phyloP scores from a whole-genome alignment of 2,797 vertebrate species.

The Halcyon badia region DNA sequence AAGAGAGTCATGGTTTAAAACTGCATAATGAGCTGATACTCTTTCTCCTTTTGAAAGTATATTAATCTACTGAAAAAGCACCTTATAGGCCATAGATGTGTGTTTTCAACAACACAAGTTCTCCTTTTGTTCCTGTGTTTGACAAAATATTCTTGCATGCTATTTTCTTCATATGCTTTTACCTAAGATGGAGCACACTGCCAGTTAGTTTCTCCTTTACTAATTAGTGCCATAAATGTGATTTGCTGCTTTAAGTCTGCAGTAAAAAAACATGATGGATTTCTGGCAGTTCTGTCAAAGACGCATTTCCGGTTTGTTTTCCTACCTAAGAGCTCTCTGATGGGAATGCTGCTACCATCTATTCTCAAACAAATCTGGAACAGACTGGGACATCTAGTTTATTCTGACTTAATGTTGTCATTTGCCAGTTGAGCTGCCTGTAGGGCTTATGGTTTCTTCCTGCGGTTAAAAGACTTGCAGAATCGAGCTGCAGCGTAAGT shows the following conservation, averaged over 20 bases:
- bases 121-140: not conserved
- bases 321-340: not conserved
- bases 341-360: not conserved
- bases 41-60: not conserved
- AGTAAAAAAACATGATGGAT: not conserved
- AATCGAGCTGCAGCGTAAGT: not conserved
- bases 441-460: not conserved
- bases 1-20: not conserved
- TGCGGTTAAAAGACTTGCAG: not conserved
- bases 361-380: conserved; percentile 10
- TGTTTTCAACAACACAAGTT: not conserved
- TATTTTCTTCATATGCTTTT: not conserved
- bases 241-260: not conserved
- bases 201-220: not conserved
- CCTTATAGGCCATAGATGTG: not conserved
- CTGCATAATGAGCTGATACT: not conserved
- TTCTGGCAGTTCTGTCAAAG: not conserved
- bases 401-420: not conserved
- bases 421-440: not conserved
- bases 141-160: not conserved
- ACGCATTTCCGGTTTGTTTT: conserved; percentile 10
- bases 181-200: not conserved
- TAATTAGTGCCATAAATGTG: not conserved
- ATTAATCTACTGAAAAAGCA: not conserved
- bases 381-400: conserved; percentile 1